These are phyloP conservation scores for Hipparchia semele DNA, from an alignment of 2,888 invertebrate species.

Conservation along the genomic window DNA sequence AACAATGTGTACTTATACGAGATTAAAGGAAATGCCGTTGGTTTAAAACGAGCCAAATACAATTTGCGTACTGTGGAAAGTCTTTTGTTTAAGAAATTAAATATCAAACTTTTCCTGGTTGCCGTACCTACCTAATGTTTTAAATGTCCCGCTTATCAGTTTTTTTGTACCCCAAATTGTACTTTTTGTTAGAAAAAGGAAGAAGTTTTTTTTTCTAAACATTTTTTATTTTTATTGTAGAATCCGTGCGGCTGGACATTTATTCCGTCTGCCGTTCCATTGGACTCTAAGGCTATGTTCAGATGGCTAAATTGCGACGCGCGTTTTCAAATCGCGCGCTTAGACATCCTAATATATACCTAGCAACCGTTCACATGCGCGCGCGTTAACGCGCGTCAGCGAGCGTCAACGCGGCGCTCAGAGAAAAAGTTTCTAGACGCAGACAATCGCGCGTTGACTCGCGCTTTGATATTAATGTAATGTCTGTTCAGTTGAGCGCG, in stretches of 20 bases:
- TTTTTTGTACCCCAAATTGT: slow-evolving; percentile 3
- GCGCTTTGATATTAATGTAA: too few relatives aligned
- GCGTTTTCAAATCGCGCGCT: too few relatives aligned
- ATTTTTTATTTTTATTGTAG: background rate
- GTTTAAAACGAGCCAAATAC: background rate
- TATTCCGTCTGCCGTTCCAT: too few relatives aligned
- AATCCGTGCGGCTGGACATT: background rate
- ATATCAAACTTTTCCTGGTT: background rate
- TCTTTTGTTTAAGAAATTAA: slow-evolving; percentile 12
- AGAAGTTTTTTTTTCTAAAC: background rate
- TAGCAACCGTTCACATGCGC: too few relatives aligned
- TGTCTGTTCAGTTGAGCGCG: too few relatives aligned
- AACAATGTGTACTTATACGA: slow-evolving; percentile 2
- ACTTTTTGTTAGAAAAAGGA: background rate
- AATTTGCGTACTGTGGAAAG: background rate
- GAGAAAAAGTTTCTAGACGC: too few relatives aligned
- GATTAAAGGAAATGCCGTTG: slow-evolving; percentile 1
- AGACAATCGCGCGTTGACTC: too few relatives aligned
- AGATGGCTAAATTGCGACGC: too few relatives aligned
- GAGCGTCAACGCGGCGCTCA: too few relatives aligned
- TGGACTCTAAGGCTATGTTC: too few relatives aligned
- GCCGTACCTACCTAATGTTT: background rate
- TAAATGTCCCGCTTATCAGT: background rate
- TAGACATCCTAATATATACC: too few relatives aligned
- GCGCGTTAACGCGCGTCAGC: too few relatives aligned